Conservation (phyloP, 2,888 invertebrate species). For the Nebria salina region DNA sequence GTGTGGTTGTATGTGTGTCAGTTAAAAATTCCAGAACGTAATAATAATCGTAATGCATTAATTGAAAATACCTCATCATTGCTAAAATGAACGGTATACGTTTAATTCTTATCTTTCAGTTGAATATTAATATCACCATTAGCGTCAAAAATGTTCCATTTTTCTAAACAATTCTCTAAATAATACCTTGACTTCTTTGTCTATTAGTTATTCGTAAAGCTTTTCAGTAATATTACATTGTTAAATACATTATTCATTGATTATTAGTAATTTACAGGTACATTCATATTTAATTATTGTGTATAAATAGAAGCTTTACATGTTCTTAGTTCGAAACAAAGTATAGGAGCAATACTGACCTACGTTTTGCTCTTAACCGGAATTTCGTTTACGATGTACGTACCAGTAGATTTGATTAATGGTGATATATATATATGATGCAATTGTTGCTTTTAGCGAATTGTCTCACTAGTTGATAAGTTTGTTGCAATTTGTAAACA, state of each 20-base stretch:
- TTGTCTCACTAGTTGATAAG: slow-evolving; percentile 17
- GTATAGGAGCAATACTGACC: neutral
- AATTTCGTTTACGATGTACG: neutral
- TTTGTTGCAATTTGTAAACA: slow-evolving; percentile 10
- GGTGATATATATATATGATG: neutral
- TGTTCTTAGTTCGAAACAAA: too few relatives aligned
- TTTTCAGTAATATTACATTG: neutral
- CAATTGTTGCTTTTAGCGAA: neutral
- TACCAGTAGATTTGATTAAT: too few relatives aligned
- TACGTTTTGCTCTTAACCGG: neutral
- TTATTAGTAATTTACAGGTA: neutral
- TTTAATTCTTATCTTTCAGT: slow-evolving; percentile 23
- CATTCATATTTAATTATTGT: neutral
- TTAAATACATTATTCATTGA: neutral
- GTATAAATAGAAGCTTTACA: neutral
- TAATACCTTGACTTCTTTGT: slow-evolving; percentile 17
- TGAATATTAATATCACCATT: neutral
- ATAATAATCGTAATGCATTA: slow-evolving; percentile 42
- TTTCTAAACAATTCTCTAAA: slow-evolving; percentile 6
- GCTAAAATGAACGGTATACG: slow-evolving; percentile 43
- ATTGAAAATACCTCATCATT: slow-evolving; percentile 19
- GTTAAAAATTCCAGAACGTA: slow-evolving; percentile 39
- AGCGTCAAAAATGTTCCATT: slow-evolving; percentile 8
- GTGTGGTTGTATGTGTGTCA: slow-evolving; percentile 26
- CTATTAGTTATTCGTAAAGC: slow-evolving; percentile 6